Conservation (phyloP, 2,113 vertebrate genomes). For the Pituophis catenifer region DNA sequence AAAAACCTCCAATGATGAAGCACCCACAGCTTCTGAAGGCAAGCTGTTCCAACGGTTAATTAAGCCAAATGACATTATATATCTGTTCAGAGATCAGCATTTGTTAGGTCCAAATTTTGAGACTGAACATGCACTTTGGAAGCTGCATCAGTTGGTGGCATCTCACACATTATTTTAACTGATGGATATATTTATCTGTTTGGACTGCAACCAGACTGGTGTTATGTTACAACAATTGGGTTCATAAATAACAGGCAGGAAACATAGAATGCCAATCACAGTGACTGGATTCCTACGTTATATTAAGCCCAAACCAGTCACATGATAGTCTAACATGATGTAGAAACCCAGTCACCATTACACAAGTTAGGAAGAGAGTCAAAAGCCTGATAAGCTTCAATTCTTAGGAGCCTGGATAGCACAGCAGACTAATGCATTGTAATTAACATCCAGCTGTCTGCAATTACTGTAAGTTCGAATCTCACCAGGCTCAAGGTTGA, state of each 20-base stretch:
- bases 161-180: background rate
- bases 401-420: background rate
- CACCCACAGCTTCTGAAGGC: no score
- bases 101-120: background rate
- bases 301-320: background rate
- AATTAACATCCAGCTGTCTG: no score
- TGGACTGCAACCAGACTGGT: background rate
- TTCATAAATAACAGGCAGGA: background rate
- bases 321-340: background rate
- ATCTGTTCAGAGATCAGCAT: background rate
- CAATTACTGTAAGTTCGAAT: no score
- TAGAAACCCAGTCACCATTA: background rate
- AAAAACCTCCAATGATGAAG: no score
- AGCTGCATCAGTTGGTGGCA: background rate
- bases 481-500: no score
- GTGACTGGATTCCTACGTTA: background rate
- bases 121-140: background rate
- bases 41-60: background rate
- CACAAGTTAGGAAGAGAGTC: background rate
- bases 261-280: background rate
- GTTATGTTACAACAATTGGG: background rate
- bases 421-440: no score
- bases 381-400: background rate
- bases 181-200: background rate
- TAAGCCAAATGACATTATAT: background rate